Base-by-base conservation (phyloP, 2,113 vertebrate genomes). In the Rhinoderma darwinii region DNA sequence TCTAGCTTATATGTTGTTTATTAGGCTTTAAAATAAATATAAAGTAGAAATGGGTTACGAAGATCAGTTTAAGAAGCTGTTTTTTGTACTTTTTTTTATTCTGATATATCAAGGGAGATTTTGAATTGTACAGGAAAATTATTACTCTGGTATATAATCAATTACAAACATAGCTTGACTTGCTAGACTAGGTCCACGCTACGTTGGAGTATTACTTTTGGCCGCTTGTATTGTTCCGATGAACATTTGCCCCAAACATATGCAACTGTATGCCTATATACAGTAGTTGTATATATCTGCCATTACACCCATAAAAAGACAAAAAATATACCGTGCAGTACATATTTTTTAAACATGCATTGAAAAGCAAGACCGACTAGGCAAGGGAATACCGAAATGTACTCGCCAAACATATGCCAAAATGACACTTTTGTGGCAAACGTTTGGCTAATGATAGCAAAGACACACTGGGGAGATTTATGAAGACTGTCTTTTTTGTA, bases 1-100 rank as follows among this genome's bases (percentile, higher is more conserved):
- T 43, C 54, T 61, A 15, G 54, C 59, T 41, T 39, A 14, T 43
- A 59, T 61, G n/a, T 59, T 41, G 83, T 59, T 76, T 75, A 56
- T 37, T 59, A 61, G 50, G 22, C 37, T 59, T 73, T 61, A 61
- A 39, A 81, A 81, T 72, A 72, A 81, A 81, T 81, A 73, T n/a
- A 54, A 81, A 81, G 39, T 44, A 32, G 59, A 63, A 44, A 27
- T 10, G 3, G 15, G 25, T 43, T 63, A 41, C 18, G 1, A 30
- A 43, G 25, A 81, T 81, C 54, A 43, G 22, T 44, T 82, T 17
- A 63, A 25, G 47, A 7, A 51, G 47, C 30, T 9, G 7, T 8
- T 3, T 35, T 50, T 32, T 32, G 11, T 50, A 68, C 66, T 63
- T 70, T n/a, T n/a, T 61, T 66, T 72, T 72, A 72, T 22, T 39